Evolutionary conservation across 92 coral and sea anemone species (phyloP).

Genomic region (Pocillopora grandis): DNA sequence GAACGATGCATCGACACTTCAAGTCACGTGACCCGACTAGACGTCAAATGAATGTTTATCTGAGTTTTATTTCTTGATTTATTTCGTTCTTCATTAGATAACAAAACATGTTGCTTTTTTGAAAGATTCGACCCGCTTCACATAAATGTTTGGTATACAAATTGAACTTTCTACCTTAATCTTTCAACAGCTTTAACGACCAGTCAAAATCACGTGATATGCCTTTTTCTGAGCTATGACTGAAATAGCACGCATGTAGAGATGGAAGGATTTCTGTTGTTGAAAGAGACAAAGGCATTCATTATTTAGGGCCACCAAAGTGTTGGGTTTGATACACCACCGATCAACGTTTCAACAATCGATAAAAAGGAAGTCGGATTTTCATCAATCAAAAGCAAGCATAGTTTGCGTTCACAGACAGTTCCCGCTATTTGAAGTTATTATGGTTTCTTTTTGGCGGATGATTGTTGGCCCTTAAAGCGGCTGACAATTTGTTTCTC

Average conservation of each 20-base stretch:
- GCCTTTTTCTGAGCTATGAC: background rate
- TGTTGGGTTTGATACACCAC: background rate
- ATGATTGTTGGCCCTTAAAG: background rate
- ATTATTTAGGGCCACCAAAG: conserved; percentile 3
- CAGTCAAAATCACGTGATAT: background rate
- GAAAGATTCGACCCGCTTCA: too few species aligned
- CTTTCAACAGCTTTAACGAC: background rate
- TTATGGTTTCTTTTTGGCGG: background rate
- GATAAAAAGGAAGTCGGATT: background rate
- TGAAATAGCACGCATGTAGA: background rate
- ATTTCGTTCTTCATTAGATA: too few species aligned
- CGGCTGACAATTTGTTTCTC: background rate
- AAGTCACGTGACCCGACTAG: too few species aligned
- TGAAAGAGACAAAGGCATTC: background rate
- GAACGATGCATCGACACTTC: too few species aligned
- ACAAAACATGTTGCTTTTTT: too few species aligned
- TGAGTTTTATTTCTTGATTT: too few species aligned
- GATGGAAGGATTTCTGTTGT: background rate
- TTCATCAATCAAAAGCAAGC: background rate
- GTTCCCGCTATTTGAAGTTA: background rate
- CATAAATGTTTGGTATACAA: too few species aligned
- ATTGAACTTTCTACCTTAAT: background rate
- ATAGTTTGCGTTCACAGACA: conserved; percentile 4
- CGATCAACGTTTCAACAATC: background rate
- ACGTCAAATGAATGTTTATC: too few species aligned